Evolutionary conservation across 1,140 invertebrate genomes (phyloP).

Genomic region (Conus ventricosus): DNA sequence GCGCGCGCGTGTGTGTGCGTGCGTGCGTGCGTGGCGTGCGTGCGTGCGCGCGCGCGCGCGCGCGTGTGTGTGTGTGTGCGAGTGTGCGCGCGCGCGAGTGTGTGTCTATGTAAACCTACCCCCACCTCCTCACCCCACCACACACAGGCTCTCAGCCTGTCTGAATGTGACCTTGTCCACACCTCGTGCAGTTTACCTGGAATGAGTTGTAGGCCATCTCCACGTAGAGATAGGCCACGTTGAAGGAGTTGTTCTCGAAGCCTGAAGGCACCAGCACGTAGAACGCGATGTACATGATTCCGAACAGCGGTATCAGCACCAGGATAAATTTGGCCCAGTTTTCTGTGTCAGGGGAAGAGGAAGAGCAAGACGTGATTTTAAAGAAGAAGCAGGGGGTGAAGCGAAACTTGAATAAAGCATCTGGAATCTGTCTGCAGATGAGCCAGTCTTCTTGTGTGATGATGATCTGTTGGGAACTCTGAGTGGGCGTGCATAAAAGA

Average conservation of each 20-base stretch:
- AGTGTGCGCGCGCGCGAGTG: not conserved
- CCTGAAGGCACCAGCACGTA: conserved; percentile 78
- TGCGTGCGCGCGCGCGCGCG: not conserved
- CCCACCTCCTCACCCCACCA: not conserved
- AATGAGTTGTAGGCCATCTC: conserved; percentile 86
- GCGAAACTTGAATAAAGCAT: too few species aligned
- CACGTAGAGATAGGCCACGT: conserved; percentile 82
- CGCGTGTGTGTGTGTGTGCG: too few species aligned
- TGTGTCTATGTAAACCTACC: not conserved
- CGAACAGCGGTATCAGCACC: conserved; percentile 86
- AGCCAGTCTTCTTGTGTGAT: too few species aligned
- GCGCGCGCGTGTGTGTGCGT: too few species aligned
- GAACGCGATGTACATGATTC: conserved; percentile 84
- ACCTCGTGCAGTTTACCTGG: conserved; percentile 77
- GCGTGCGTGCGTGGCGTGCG: too few species aligned
- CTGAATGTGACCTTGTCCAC: not conserved
- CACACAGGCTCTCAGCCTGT: not conserved
- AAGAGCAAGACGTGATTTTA: too few species aligned
- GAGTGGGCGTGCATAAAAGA: too few species aligned
- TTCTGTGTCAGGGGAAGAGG: conserved; percentile 47
- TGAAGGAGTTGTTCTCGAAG: conserved; percentile 74
- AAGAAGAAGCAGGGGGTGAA: too few species aligned
- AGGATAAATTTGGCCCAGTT: conserved; percentile 83
- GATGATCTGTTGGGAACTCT: too few species aligned
- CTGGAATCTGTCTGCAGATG: too few species aligned